Evolutionary conservation across 2,113 vertebrate species (phyloP), one percentile per base, ranked within the genome.

Genomic region (Zapornia atra): DNA sequence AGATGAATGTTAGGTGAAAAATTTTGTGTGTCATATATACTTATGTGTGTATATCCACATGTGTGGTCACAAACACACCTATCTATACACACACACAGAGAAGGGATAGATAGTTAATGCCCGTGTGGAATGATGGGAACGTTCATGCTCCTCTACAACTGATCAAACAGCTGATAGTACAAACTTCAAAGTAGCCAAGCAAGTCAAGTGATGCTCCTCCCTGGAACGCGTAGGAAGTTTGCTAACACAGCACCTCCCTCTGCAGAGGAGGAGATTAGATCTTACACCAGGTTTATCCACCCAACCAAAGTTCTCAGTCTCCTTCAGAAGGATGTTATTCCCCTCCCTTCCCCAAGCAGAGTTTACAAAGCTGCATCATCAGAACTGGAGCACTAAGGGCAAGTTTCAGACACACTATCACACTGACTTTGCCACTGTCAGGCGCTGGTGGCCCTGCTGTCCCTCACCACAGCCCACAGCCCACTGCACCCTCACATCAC

Each of bases 221-320:
- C 87, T 44, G 18, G 28, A 66, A 34, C 1, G 5, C 2, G 66
- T 77, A 85, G 75, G 82, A 85, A 78, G 68, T 12, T 61, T 90
- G 90, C 51, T 81, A 81, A 48, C 82, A 60, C 68, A 94, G 92
- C 68, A 66, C 56, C 48, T n/a, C 3, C 48, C 75, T 36, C 68
- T 64, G 82, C 85, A 81, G 42, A 86, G 80, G 40, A 94, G 82
- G 70, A 91, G 82, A 10, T 42, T 14, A 81, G 96, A 97, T 96
- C 71, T 92, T 95, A 81, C 6, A 38, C 6, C 93, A 90, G 70
- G 60, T 75, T 68, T 5, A 86, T 50, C 71, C 86, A 64, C 72
- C 40, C 84, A 79, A n/a, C 59, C 75, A 54, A 73, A 42, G 71
- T 59, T 36, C 64, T 70, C 78, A 22, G 61, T 2, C 70, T 87